Base-by-base conservation (phyloP, 1,140 invertebrate genomes). In the Lucilia sericata region DNA sequence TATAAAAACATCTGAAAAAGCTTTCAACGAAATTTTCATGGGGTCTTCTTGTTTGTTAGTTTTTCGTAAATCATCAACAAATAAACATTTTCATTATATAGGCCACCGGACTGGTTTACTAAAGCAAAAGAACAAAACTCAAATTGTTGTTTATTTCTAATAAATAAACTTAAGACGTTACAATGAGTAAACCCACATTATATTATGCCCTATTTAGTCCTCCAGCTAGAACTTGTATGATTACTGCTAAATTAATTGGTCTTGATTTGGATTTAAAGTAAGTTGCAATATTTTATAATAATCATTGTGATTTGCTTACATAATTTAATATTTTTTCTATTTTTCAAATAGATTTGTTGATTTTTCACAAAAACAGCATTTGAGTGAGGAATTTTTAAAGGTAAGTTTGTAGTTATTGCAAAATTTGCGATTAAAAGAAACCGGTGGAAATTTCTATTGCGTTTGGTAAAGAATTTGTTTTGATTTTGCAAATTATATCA, bases 151-250 rank as follows among this genome's bases (percentile, higher is more conserved):
- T 49, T 49, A 49, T 12, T 49, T 17, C 1, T 19, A 19, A 70
- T 19, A 80, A 49, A 49, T n/a, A 84, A 74, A 36, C 17, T 9
- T 5, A 76, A 12, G 2, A 30, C n/a, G 21, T 30, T 5, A 21
- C 21, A n/a, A 21, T 36, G 21, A 84, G 78, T 47, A 89, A 89
- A 42, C 89, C 90, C n/a, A 87, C 82, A 13, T 84, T 93, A 17
- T 93, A 93, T 85, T 92, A 92, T 87, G 87, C 91, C 51, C 86
- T 91, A 2, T 87, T 91, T 21, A 93, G 92, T 84, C 91, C 93
- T 49, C 92, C 93, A 14, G 91, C 92, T 17, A 87, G 93, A 13
- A 88, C 92, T 5, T 91, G 92, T 34, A 86, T 92, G 82, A 86
- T 93, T 34, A 88, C 90, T 2, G 92, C 92, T 13, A 91, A 92